Percentiles rank a stretch among this genome's conserved stretches.
Conservation (phyloP, 2,888 invertebrate species). For the Caradrina clavipalpis region DNA sequence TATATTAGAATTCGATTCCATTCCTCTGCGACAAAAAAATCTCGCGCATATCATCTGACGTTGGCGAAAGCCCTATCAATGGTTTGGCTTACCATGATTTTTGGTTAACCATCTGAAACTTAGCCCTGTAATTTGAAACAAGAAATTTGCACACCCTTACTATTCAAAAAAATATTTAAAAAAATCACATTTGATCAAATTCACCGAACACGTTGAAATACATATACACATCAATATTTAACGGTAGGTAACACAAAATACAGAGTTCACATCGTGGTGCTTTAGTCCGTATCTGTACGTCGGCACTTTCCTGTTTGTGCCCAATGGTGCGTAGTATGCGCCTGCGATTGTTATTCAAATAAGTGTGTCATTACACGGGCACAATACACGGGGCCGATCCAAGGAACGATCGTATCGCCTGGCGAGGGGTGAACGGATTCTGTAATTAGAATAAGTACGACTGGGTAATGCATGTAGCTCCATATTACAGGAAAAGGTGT, state of each 20-base stretch:
- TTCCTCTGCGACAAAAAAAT: too few relatives aligned
- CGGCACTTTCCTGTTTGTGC: conserved; percentile 54
- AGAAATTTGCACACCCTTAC: too few relatives aligned
- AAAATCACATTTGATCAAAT: too few relatives aligned
- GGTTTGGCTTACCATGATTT: too few relatives aligned
- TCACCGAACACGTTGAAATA: background rate
- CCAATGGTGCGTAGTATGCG: conserved; percentile 51
- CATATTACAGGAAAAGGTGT: background rate
- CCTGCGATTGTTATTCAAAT: conserved; percentile 69
- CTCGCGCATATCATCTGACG: too few relatives aligned
- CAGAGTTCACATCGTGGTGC: background rate
- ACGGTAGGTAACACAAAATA: conserved; percentile 4
- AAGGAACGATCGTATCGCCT: conserved; percentile 34
- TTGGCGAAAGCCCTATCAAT: too few relatives aligned
- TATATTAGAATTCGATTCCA: too few relatives aligned
- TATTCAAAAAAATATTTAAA: too few relatives aligned
- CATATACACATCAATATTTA: too few relatives aligned
- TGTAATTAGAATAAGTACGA: conserved; percentile 20
- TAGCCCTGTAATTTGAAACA: too few relatives aligned
- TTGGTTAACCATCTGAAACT: too few relatives aligned
- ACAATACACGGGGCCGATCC: conserved; percentile 40
- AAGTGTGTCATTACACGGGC: conserved; percentile 48
- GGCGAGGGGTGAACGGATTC: conserved; percentile 22
- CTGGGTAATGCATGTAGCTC: background rate
- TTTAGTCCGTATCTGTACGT: conserved; percentile 26